Evolutionary conservation across 2,888 invertebrate species (phyloP), one percentile per base, ranked within the genome.

Genomic region (Ceraclea dissimilis): DNA sequence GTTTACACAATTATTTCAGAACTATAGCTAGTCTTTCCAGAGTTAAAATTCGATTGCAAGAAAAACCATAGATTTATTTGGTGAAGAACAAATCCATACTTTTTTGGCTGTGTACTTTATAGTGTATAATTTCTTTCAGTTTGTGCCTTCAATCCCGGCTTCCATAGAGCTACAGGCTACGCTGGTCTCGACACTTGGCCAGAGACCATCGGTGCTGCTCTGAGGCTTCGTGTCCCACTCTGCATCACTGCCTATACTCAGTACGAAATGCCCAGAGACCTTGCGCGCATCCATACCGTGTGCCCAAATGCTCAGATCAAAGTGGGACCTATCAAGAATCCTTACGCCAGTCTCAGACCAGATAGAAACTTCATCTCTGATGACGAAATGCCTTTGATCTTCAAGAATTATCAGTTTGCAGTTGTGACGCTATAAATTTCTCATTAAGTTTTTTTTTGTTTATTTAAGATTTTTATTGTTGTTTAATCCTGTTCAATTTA

Each of bases 291-390:
- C 56, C 71, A 79, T 44, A 72, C 75, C 46, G 75, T 74, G 49
- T 75, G 79, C 0, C 56, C 51, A 2, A 34, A 56, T 1, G 56
- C 80, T 21, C 74, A 78, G 44, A 67, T 82, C 0, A 65, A 84
- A 8, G 66, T 79, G 1, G 77, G 79, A 8, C 80, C 84, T 0
- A 74, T 73, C 13, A 71, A 70, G 33, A 88, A 88, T 70, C 80
- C 81, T 0, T 88, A 83, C 64, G 76, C 84, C 0, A 86, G 87
- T 46, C 76, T 82, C 0, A 78, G 85, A 60, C 88, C 88, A 0
- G 86, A 86, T 63, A 78, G 87, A 49, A 88, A 88, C 66, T 86
- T 88, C 62, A 83, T 88, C 13, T 84, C 85, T 5, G 88, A 88
- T 64, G 82, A 87, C 59, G 79, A 80, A 48, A 80, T 78, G 49